These are phyloP conservation scores for Acrossocheilus fasciatus DNA, from an alignment of 2,797 vertebrate genomes.

Conservation along the genomic window DNA sequence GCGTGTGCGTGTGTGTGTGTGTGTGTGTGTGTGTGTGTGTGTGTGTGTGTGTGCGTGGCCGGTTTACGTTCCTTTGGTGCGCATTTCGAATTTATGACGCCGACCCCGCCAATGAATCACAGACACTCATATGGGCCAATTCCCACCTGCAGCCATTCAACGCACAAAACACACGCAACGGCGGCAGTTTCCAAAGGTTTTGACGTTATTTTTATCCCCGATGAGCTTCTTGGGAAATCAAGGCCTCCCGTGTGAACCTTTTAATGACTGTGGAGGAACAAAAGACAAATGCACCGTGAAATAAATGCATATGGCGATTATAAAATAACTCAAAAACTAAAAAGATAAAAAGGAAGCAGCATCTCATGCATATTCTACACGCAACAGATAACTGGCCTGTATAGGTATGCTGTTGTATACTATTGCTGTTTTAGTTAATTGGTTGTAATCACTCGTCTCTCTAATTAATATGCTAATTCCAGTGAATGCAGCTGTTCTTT, in stretches of 20 bases:
- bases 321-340: not conserved
- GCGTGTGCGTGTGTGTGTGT: not conserved
- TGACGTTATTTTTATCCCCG: conserved; percentile 13
- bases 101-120: conserved; percentile 31
- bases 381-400: conserved; percentile 11
- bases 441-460: conserved; percentile 51
- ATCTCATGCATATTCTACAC: not conserved
- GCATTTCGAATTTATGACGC: conserved; percentile 29
- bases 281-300: conserved; percentile 15
- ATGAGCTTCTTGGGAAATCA: conserved; percentile 17
- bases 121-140: conserved; percentile 25
- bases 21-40: too few species aligned
- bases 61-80: conserved; percentile 15
- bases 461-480: conserved; percentile 63
- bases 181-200: not conserved
- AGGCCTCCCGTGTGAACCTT: not conserved
- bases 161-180: conserved; percentile 6
- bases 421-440: conserved; percentile 53
- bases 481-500: conserved; percentile 52
- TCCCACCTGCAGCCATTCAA: conserved; percentile 28
- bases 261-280: not conserved
- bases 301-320: conserved; percentile 5
- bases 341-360: not conserved
- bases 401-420: conserved; percentile 20
- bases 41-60: not conserved